Evolutionary conservation across 1,140 invertebrate species (phyloP).

Genomic region (Thaumetopoea pityocampa): DNA sequence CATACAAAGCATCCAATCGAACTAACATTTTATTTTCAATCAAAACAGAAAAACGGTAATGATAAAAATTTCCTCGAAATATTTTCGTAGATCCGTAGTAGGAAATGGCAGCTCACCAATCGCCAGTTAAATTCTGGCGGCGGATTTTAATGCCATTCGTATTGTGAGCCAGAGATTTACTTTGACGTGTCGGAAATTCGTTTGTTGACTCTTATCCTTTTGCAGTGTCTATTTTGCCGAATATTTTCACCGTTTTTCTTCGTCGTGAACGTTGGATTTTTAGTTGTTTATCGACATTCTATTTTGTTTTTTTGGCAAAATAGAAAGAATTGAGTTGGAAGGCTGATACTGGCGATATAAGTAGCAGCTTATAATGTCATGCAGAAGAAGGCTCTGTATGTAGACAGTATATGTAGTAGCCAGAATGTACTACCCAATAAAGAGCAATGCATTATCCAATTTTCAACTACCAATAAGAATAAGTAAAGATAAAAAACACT

Average conservation of each 20-base stretch:
- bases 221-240: slow-evolving; percentile 30
- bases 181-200: slow-evolving; percentile 66
- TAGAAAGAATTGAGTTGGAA: too few relatives aligned
- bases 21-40: too few relatives aligned
- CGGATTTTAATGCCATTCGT: slow-evolving; percentile 71
- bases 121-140: slow-evolving; percentile 40
- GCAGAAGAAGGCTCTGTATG: too few relatives aligned
- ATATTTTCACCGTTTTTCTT: slow-evolving; percentile 32
- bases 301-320: too few relatives aligned
- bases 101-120: slow-evolving; percentile 49
- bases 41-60: neutral
- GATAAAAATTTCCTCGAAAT: slow-evolving; percentile 1
- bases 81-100: slow-evolving; percentile 27
- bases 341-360: too few relatives aligned
- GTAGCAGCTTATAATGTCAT: too few relatives aligned
- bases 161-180: slow-evolving; percentile 66
- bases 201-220: slow-evolving; percentile 58
- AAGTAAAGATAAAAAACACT: too few relatives aligned
- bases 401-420: too few relatives aligned
- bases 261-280: slow-evolving; percentile 12
- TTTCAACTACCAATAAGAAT: too few relatives aligned
- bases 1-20: too few relatives aligned
- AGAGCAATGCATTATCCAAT: too few relatives aligned
- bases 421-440: too few relatives aligned
- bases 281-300: neutral